Evolutionary conservation across 2,888 invertebrate species (phyloP), one percentile per base, ranked within the genome.

Genomic region (Trypoxylon attenuatum): DNA sequence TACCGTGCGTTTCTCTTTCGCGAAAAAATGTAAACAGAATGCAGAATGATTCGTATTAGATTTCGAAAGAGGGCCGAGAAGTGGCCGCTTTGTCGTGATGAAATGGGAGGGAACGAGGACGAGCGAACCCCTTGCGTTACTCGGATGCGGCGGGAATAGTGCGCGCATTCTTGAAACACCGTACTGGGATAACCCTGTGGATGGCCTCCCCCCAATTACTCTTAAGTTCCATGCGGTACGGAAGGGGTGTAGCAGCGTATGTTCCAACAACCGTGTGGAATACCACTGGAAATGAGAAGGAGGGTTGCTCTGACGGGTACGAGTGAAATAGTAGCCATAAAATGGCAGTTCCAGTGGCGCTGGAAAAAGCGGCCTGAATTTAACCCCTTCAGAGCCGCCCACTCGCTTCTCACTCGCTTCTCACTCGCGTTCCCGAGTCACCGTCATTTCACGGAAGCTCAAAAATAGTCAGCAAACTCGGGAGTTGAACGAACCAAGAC

Each of bases 241-340:
- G 22, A 19, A 29, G 60, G 46, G 43, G 60, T 55, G 42, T 52
- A 57, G 15, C 29, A 27, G 54, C 38, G 49, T 61, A 54, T 54
- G 45, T 57, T 22, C 46, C 54, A 41, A 57, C 62, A 63, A 53
- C 55, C 56, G 56, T 42, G 66, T 43, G 69, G 69, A 69, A 73
- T 73, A 66, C 64, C 72, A 49, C 60, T 54, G 69, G 66, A 73
- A 73, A 72, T 72, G 64, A 66, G 69, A 43, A 42, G 59, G 42
- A 13, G 47, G 38, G 16, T 41, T 54, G 66, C 55, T 1, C 5
- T 21, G 15, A 25, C 23, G 43, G 41, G 45, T 8, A 19, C 21
- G 33, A 23, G 51, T 53, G 50, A 57, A 62, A 62, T 49, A 62
- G 53, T 51, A 54, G 53, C 50, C 62, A 60, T 47, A 60, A 60